phyloP scores from a whole-genome alignment of 92 coral and sea anemone genomes.

The Desmophyllum pertusum region DNA sequence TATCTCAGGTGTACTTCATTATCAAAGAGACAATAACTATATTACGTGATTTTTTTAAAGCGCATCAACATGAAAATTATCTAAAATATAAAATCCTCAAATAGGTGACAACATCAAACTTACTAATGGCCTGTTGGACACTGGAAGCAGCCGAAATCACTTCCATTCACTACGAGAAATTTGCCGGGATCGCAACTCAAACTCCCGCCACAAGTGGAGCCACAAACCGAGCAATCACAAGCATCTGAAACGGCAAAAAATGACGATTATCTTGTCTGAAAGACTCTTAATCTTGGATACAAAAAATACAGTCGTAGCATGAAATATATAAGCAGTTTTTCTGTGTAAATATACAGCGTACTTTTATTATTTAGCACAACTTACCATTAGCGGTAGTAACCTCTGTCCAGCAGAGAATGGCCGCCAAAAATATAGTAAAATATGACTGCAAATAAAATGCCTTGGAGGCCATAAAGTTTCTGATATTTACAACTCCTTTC shows the following conservation, averaged over 20 bases:
- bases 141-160: conserved; percentile 78
- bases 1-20: neutral
- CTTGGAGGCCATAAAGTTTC: conserved; percentile 12
- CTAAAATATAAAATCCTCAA: neutral
- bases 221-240: conserved; percentile 94
- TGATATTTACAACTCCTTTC: neutral
- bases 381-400: conserved; percentile 50
- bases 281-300: neutral
- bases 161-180: conserved; percentile 73
- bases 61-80: neutral
- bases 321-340: neutral
- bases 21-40: neutral
- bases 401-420: conserved; percentile 56
- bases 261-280: neutral
- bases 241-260: conserved; percentile 55
- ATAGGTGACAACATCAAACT: conserved; percentile 38
- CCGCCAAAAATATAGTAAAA: conserved; percentile 1
- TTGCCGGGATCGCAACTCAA: conserved; percentile 84
- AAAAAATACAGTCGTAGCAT: neutral
- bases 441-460: neutral
- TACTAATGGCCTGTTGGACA: conserved; percentile 91
- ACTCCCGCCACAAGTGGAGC: conserved; percentile 81
- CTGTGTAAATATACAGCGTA: conserved; percentile 21
- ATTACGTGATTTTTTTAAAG: neutral
- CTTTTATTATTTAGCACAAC: neutral